phyloP scores from a whole-genome alignment of 2,888 invertebrate genomes.

The Ormia ochracea region DNA sequence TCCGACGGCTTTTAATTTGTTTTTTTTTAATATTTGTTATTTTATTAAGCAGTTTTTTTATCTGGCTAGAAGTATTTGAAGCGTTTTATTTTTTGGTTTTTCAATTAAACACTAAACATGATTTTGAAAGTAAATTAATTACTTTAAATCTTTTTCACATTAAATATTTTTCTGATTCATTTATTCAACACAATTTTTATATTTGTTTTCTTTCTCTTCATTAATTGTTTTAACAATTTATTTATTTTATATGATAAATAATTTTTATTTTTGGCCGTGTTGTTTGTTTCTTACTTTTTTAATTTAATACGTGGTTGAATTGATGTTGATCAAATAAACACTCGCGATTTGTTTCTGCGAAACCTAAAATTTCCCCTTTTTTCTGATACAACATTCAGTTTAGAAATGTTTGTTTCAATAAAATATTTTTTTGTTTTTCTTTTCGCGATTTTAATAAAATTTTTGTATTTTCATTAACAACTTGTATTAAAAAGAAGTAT shows the following conservation, averaged over 20 bases:
- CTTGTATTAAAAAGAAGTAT: conserved; percentile 33
- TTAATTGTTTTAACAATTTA: conserved; percentile 31
- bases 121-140: background rate
- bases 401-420: conserved; percentile 36
- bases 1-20: conserved; percentile 43
- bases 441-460: background rate
- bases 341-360: conserved; percentile 17
- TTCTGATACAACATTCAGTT: conserved; percentile 27
- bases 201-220: background rate
- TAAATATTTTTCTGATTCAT: background rate
- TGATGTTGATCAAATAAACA: background rate
- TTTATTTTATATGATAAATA: conserved; percentile 26
- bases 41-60: conserved; percentile 19
- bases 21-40: background rate
- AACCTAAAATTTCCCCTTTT: conserved; percentile 14
- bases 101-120: conserved; percentile 17
- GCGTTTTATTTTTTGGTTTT: background rate
- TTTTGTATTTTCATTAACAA: conserved; percentile 8
- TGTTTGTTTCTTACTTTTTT: background rate
- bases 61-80: background rate
- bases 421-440: background rate
- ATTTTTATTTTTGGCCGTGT: conserved; percentile 9
- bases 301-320: too few relatives aligned
- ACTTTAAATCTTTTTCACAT: conserved; percentile 3
- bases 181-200: background rate